A percentile compares a stretch with the other conserved stretches of the same genome.
phyloP scores from a whole-genome alignment of 92 coral and sea anemone species.

The Phymanthus crucifer region DNA sequence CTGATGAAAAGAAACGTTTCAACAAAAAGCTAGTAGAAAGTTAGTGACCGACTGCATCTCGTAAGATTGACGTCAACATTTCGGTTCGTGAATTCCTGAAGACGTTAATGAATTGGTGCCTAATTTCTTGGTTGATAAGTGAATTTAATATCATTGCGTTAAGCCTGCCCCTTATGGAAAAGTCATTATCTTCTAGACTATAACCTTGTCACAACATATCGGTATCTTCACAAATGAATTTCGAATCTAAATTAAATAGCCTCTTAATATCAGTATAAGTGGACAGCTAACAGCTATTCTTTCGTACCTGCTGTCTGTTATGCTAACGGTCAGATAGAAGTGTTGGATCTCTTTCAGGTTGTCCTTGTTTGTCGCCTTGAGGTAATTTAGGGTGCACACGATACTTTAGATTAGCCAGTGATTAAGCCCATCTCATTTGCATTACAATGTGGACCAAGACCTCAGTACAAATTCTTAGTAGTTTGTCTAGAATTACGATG shows the following conservation, averaged over 20 bases:
- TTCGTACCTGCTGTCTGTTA: not conserved
- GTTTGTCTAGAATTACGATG: constrained; percentile 10
- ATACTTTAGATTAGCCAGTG: not conserved
- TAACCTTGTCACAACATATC: constrained; percentile 12
- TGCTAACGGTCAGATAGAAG: not conserved
- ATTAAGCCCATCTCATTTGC: constrained; percentile 6
- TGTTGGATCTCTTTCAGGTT: not conserved
- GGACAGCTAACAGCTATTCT: not conserved
- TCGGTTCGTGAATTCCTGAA: not conserved
- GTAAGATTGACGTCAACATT: not conserved
- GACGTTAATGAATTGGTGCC: not conserved
- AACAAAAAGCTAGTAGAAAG: not conserved
- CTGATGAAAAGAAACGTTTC: not conserved
- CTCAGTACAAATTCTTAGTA: not conserved
- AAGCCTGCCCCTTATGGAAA: constrained; percentile 3
- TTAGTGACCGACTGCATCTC: not conserved
- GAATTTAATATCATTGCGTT: not conserved
- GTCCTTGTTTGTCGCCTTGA: not conserved
- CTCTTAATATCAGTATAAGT: not conserved
- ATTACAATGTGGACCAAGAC: constrained; percentile 5
- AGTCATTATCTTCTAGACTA: not conserved
- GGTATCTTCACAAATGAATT: not conserved
- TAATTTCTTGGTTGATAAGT: constrained; percentile 1
- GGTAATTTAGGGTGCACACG: not conserved
- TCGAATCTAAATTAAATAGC: not conserved